These are phyloP conservation scores for Crotalus tigris DNA, from an alignment of 2,113 vertebrate species.

Conservation along the genomic window DNA sequence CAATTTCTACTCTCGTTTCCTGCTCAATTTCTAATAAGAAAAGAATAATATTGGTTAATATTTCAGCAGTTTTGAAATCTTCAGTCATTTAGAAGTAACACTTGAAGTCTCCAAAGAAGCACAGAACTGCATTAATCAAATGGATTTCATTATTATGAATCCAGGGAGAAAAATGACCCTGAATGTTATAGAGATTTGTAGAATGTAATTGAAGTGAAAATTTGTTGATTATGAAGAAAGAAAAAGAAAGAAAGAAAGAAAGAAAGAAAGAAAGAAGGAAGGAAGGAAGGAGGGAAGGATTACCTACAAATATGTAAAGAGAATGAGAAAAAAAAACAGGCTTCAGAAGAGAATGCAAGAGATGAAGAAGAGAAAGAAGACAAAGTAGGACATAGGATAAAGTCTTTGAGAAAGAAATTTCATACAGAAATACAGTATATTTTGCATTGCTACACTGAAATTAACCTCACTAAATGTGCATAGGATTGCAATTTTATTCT, in stretches of 20 bases:
- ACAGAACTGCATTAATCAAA: background rate
- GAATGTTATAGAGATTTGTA: conserved; percentile 14
- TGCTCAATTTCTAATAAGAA: background rate
- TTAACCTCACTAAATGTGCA: background rate
- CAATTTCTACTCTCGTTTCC: background rate
- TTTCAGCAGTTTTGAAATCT: background rate
- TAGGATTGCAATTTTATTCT: too few relatives aligned
- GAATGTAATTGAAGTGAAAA: background rate
- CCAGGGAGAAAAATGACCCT: background rate
- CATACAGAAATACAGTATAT: background rate
- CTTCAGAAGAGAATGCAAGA: background rate
- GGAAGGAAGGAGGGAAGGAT: background rate
- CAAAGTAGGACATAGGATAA: too few relatives aligned
- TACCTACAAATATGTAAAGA: background rate
- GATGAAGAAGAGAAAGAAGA: background rate
- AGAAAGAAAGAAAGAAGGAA: background rate
- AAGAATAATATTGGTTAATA: background rate
- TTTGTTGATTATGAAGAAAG: background rate
- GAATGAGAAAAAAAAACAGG: background rate
- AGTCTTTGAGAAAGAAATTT: background rate
- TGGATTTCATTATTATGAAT: background rate
- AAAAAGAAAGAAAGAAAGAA: background rate
- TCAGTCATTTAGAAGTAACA: background rate
- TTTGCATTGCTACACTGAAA: background rate
- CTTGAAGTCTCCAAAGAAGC: background rate